Conservation (phyloP, 2,113 vertebrate species). For the Mobula hypostoma region DNA sequence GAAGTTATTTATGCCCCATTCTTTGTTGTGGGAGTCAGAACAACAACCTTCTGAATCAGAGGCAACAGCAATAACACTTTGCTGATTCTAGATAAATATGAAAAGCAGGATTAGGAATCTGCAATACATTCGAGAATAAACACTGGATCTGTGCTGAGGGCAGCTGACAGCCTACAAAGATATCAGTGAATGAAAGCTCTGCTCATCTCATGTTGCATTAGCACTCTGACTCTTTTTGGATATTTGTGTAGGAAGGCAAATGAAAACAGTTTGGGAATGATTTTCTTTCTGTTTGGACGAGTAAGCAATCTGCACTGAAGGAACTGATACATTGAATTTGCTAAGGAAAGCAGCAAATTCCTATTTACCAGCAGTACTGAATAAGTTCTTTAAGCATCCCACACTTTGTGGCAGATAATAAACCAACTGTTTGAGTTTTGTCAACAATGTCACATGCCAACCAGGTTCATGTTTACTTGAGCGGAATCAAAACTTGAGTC, state of each 20-base stretch:
- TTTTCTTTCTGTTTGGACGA: background rate
- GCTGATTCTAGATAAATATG: background rate
- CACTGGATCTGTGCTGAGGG: background rate
- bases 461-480: background rate
- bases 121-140: background rate
- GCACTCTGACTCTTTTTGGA: background rate
- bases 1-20: no score
- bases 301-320: background rate
- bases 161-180: background rate
- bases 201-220: background rate
- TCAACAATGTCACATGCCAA: background rate
- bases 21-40: background rate
- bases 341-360: slow-evolving; percentile 21
- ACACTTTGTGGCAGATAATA: slow-evolving; percentile 19
- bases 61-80: no score
- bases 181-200: background rate
- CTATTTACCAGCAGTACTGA: slow-evolving; percentile 18
- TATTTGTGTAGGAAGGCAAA: slow-evolving; percentile 1
- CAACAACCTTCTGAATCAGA: background rate
- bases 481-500: slow-evolving; percentile 1
- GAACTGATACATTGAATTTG: background rate
- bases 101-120: background rate
- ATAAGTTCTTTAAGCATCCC: background rate
- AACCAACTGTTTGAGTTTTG: background rate
- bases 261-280: slow-evolving; percentile 2